Evolutionary conservation across 1,140 invertebrate species (phyloP), one percentile per base, ranked within the genome.

Genomic region (Centruroides vittatus): DNA sequence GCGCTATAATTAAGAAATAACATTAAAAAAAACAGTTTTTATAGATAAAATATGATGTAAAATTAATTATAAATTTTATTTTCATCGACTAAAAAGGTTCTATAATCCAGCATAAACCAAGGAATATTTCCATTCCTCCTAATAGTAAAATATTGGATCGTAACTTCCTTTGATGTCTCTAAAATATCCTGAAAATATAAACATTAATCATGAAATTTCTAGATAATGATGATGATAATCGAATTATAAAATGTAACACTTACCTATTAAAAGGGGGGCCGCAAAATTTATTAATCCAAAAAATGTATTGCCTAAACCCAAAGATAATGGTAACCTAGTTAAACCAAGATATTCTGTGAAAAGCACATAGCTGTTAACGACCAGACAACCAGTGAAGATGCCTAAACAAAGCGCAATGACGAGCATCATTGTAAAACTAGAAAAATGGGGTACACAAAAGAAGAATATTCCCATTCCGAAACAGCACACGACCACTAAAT

Each of bases 201-300:
- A 56, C 11, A 23, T 23, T 23, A 23, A 23, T 23, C 23, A 1
- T 23, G 23, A 1, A 23, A 23, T 23, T 23, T 23, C 23, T 23
- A 23, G 23, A 23, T 23, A 23, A 23, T 23, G 23, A 23, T 23
- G 23, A 23, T 23, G 23, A 23, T 23, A 23, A 23, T 23, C 23
- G 23, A 23, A 23, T 23, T 23, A 23, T 23, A 23, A 23, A 23
- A 23, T 23, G 3, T 41, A 41, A 41, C 13, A 61, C 46, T 63
- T 60, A 55, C 67, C 67, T 53, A 68, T 67, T n/a, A 68, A 34
- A 3, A 59, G 23, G 8, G 67, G 67, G 7, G 65, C 58, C 0
- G 60, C 13, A 13, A 68, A 59, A 35, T 58, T 50, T 13, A 48
- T 63, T 8, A 65, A 35, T 1, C 65, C 65, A 5, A 61, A 61